Conservation (phyloP, 2,888 invertebrate genomes). For the Apotomis capreana region DNA sequence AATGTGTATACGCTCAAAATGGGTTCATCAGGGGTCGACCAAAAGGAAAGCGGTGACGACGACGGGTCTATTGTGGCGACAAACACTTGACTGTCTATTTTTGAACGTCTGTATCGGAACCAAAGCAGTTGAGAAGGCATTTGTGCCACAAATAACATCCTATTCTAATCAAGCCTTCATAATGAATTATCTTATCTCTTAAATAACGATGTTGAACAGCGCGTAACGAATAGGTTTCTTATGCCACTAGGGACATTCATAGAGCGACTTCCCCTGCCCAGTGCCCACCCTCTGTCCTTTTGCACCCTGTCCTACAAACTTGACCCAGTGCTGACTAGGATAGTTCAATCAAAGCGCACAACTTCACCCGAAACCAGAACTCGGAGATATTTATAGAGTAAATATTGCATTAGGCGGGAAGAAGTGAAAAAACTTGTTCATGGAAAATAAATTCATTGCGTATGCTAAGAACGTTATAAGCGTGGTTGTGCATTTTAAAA, state of each 20-base stretch:
- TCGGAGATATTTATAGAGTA: conserved; percentile 10
- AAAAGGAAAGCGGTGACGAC: no score
- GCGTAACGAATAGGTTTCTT: neutral
- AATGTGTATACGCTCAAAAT: no score
- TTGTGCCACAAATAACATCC: no score
- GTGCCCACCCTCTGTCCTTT: neutral
- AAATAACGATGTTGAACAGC: no score
- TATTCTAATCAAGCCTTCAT: no score
- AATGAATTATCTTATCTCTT: no score
- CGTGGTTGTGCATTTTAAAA: no score
- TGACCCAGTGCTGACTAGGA: conserved; percentile 3
- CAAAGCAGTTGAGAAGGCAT: no score
- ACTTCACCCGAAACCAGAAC: neutral
- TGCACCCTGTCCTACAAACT: neutral
- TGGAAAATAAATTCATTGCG: neutral
- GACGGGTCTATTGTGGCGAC: no score
- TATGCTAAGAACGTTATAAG: neutral
- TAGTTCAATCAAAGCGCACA: conserved; percentile 11
- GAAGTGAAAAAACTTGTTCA: neutral
- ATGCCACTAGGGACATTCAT: conserved; percentile 2
- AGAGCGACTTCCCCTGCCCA: neutral
- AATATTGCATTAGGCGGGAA: neutral
- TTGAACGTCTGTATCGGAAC: no score
- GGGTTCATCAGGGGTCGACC: no score
- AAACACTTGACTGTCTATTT: no score